Percentiles rank a stretch among this genome's conserved stretches.
Evolutionary conservation across 2,113 vertebrate species (phyloP).

Genomic region (Cyanoramphus novaezelandiae): DNA sequence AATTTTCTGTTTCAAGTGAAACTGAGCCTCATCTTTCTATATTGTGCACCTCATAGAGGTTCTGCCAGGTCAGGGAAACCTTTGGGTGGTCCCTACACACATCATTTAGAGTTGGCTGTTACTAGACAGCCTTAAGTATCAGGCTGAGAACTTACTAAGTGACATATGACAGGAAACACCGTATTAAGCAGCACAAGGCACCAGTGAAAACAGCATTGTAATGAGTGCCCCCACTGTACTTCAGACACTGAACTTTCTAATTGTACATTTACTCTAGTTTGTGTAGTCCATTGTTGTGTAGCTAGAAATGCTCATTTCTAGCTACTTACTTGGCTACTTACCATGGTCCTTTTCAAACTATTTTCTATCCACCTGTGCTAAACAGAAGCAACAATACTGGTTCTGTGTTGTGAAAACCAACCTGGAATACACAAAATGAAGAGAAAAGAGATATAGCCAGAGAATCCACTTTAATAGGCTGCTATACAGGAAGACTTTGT

Average conservation of each 20-base stretch:
- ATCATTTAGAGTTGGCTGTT: neutral
- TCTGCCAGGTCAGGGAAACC: neutral
- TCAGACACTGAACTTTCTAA: neutral
- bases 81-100: neutral
- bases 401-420: neutral
- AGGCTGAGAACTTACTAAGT: neutral
- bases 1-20: neutral
- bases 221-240: neutral
- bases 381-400: neutral
- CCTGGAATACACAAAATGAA: conserved; percentile 13
- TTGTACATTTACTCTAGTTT: neutral
- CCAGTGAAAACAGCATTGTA: neutral
- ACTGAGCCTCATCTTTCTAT: neutral
- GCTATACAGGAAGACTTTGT: conserved; percentile 68
- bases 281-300: neutral
- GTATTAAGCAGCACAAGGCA: neutral
- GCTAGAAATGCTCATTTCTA: neutral
- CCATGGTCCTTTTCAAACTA: neutral
- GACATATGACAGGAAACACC: neutral
- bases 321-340: neutral
- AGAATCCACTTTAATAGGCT: conserved; percentile 64
- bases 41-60: rapidly evolving
- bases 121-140: neutral
- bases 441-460: conserved; percentile 41
- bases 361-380: conserved; percentile 1